Evolutionary conservation across 2,888 invertebrate genomes (phyloP), one percentile per base, ranked within the genome.

Genomic region (Perizoma flavofasciatum): DNA sequence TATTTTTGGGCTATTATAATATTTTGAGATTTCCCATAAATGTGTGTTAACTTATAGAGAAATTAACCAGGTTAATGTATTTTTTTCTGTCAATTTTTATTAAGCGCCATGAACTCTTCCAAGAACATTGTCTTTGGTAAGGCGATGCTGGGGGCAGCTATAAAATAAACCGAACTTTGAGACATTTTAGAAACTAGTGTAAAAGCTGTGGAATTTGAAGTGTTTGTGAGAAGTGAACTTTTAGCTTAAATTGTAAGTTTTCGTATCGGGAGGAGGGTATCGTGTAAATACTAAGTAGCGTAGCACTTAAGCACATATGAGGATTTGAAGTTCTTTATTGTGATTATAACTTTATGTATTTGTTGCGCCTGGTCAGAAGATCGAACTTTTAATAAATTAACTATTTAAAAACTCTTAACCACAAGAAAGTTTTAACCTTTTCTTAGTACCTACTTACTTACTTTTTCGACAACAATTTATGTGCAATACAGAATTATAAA

Each of bases 51-150:
- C 22, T 22, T 22, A 22, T 2, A 22, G 22, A 3, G 1, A 22
- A 22, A 22, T 22, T 22, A 22, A 22, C 1, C 22, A 22, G 22
- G 22, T 22, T 22, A 1, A 22, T 22, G 22, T 22, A 22, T 22
- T 22, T 22, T n/a, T 22, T 22, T 22, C 22, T 22, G 22, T 2
- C 0, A 37, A 37, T 4, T 37, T 37, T 51, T 35, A 35, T 8
- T 7, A 69, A 57, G 48, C 62, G 66, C 64, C 65, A 68, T 60
- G 49, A 54, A 60, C 77, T 86, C 81, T 80, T 81, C 74, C 79
- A 78, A 83, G 89, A 88, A 89, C 86, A 89, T 86, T 88, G 91
- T 88, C 88, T 85, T 76, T 77, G 89, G 84, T 91, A 83, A 87
- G 86, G 89, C 87, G 79, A 70, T 74, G 89, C 86, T 85, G 83